phyloP scores from a whole-genome alignment of 2,113 vertebrate species.

The Ia io region DNA sequence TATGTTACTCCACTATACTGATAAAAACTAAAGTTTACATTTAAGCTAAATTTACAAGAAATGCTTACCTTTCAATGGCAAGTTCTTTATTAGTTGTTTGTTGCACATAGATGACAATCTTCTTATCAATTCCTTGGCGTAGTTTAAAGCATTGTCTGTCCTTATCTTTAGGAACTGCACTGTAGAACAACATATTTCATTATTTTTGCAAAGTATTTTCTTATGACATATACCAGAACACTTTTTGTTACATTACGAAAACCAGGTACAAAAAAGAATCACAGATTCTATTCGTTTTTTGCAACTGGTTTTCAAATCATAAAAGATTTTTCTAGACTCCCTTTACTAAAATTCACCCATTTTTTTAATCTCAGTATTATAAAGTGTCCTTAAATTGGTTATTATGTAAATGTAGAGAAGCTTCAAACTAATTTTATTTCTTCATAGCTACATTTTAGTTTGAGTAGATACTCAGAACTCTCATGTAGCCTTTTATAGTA shows the following conservation, averaged over 20 bases:
- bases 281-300: not conserved
- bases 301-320: not conserved
- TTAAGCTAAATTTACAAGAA: conserved; percentile 17
- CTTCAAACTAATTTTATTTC: not conserved
- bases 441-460: conserved; percentile 23
- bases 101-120: conserved; percentile 97
- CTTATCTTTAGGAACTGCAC: conserved; percentile 98
- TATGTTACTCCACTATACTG: not conserved
- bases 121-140: conserved; percentile 97
- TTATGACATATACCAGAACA: not conserved
- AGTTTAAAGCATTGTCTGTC: conserved; percentile 98
- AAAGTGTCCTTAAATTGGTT: conserved; percentile 6
- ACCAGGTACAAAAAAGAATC: not conserved
- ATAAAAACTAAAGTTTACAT: conserved; percentile 22
- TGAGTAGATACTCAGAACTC: not conserved
- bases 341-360: not conserved
- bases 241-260: not conserved
- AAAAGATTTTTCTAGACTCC: conserved; percentile 6
- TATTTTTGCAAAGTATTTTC: conserved; percentile 36
- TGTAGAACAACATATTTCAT: conserved; percentile 75
- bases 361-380: not conserved
- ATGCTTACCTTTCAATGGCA: conserved; percentile 95
- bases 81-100: conserved; percentile 98
- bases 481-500: conserved; percentile 14
- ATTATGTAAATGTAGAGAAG: not conserved